These are phyloP conservation scores for Drosophila kepulauana DNA, from an alignment of 1,140 invertebrate species.

Conservation along the genomic window DNA sequence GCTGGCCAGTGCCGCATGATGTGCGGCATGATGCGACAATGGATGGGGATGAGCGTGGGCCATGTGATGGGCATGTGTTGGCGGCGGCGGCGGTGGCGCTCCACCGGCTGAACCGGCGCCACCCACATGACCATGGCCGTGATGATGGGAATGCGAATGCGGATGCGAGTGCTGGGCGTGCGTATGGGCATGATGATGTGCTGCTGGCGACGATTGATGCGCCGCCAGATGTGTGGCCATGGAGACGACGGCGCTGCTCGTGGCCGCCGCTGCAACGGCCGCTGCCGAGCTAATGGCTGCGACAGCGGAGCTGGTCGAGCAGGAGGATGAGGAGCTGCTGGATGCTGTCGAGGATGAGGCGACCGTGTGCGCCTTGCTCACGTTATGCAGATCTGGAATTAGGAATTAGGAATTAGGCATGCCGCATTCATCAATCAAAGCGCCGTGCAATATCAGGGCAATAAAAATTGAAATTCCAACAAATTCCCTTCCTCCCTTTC, in stretches of 20 bases:
- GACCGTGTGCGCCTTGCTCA: conserved; percentile 67
- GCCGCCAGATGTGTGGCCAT: conserved; percentile 73
- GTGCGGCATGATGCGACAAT: conserved; percentile 66
- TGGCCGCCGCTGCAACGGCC: conserved; percentile 42
- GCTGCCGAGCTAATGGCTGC: conserved; percentile 67
- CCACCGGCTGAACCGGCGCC: conserved; percentile 1
- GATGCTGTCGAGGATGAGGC: conserved; percentile 71
- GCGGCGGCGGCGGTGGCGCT: conserved; percentile 31
- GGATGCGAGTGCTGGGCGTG: conserved; percentile 38
- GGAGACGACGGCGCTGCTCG: conserved; percentile 63
- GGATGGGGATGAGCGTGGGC: conserved; percentile 66
- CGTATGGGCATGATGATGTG: conserved; percentile 53
- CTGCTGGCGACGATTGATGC: conserved; percentile 44
- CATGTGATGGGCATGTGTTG: conserved; percentile 72
- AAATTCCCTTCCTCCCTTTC: background rate
- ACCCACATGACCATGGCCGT: conserved; percentile 58
- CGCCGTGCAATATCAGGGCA: conserved; percentile 43
- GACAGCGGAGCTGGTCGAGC: conserved; percentile 73
- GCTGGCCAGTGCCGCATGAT: conserved; percentile 76
- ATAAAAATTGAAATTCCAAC: conserved; percentile 62
- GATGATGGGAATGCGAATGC: conserved; percentile 51
- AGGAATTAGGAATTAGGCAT: conserved; percentile 44
- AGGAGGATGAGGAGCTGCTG: conserved; percentile 67
- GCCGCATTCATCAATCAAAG: conserved; percentile 73
- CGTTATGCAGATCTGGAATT: conserved; percentile 72